Evolutionary conservation across 2,113 vertebrate genomes (phyloP), one percentile per base, ranked within the genome.

Genomic region (Entosphenus tridentatus): DNA sequence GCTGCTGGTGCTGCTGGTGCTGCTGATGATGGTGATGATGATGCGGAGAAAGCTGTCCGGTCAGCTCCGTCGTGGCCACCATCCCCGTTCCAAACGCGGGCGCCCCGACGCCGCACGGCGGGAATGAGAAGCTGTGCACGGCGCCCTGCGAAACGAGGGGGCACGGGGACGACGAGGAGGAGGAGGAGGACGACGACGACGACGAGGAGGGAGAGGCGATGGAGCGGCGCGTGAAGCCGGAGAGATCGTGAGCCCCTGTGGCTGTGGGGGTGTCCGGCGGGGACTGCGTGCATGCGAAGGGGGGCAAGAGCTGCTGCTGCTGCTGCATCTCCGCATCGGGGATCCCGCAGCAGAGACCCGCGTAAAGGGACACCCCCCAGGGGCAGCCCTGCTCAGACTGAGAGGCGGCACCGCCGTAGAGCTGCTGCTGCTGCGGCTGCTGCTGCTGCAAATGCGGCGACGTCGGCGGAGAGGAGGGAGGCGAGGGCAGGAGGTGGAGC

Each of bases 201-300:
- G 39, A 39, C 1, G 39, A 39, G 5, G 39, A 39, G 39, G 39
- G 39, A 39, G 39, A 39, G 39, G 39, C 39, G 39, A 39, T 3
- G 39, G 39, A 39, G 39, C 39, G 39, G 39, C 39, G 39, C 83
- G 86, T 1, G 87, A 77, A 11, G 82, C 78, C 76, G 95, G 91
- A 12, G 89, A 79, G 81, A 78, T 83, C 85, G 95, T 87, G 76
- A 88, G 85, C 4, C 93, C 87, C 73, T 92, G 79, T 77, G 70
- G 76, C 73, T n/a, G 76, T 67, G 1, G 77, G 80, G 0, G 83
- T 80, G 68, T 88, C 84, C 0, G 86, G 86, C 0, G 86, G 84
- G 0, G 89, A 88, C 77, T 87, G 87, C 77, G 95, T 92, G 78
- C 95, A 95, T 71, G 78, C 78, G 79, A 92, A 93, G 78, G 87